Conservation (phyloP, 23 tunicate genomes). For the Trididemnum nubilum region DNA sequence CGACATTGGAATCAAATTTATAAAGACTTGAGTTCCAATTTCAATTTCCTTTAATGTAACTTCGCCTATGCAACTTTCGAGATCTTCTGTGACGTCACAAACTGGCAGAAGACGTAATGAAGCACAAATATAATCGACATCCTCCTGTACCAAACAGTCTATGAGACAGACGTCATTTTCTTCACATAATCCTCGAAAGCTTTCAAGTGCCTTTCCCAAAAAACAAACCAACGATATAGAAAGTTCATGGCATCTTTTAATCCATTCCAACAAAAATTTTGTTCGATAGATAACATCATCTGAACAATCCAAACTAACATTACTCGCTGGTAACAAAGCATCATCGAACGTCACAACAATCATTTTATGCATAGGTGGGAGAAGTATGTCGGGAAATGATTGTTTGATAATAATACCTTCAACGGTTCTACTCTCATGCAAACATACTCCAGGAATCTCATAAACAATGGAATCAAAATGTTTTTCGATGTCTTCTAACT, state of each 20-base stretch:
- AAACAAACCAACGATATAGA: background rate
- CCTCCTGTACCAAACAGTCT: background rate
- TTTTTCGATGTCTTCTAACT: background rate
- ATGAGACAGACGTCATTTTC: constrained; percentile 1
- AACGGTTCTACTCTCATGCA: background rate
- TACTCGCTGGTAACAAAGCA: background rate
- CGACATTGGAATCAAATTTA: background rate
- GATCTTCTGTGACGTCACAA: background rate
- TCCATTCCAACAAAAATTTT: background rate
- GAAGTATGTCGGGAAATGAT: background rate
- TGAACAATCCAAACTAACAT: background rate
- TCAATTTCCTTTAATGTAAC: constrained; percentile 7
- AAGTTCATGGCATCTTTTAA: background rate
- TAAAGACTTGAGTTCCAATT: constrained; percentile 11
- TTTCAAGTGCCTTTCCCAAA: constrained; percentile 8
- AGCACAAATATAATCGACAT: background rate
- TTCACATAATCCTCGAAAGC: constrained; percentile 7
- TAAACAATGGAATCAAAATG: constrained; percentile 8
- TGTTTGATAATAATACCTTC: background rate
- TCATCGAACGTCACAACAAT: background rate
- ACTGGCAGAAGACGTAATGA: background rate
- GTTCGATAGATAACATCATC: background rate
- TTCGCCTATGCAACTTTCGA: background rate
- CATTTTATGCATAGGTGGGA: background rate
- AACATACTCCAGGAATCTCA: background rate